Conservation (phyloP, 2,888 invertebrate species). For the Macrophya alboannulata region DNA sequence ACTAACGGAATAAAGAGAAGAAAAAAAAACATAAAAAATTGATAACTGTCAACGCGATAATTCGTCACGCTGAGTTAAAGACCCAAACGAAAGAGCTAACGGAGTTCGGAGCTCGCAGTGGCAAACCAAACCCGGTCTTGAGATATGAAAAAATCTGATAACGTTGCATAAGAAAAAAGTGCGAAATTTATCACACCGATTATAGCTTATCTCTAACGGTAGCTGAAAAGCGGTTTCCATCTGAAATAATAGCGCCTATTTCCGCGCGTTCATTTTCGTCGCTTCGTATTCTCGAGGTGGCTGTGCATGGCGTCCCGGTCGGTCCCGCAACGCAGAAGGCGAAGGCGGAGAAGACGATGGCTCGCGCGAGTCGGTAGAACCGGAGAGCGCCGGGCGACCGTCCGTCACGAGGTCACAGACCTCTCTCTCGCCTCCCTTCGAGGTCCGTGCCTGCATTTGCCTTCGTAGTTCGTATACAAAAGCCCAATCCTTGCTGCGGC, state of each 20-base stretch:
- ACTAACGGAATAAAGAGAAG: constrained; percentile 34
- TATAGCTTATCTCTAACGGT: neutral
- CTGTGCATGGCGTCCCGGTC: constrained; percentile 36
- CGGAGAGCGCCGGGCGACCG: constrained; percentile 51
- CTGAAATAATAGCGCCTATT: constrained; percentile 11
- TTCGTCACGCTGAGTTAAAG: constrained; percentile 1
- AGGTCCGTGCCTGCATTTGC: constrained; percentile 63
- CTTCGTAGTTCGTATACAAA: constrained; percentile 57
- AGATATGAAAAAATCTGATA: neutral
- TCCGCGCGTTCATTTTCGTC: constrained; percentile 4
- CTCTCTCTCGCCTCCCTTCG: constrained; percentile 66
- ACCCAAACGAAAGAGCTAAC: neutral
- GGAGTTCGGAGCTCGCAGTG: neutral
- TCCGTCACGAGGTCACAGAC: constrained; percentile 75
- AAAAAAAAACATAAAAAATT: neutral
- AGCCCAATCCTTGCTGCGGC: constrained; percentile 41
- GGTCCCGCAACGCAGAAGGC: constrained; percentile 5
- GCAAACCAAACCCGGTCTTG: neutral
- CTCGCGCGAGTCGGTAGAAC: constrained; percentile 38
- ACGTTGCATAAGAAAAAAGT: neutral
- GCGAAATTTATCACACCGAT: neutral
- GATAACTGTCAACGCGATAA: constrained; percentile 11
- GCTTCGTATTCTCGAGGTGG: constrained; percentile 29
- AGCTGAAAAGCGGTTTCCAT: neutral
- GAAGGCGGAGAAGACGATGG: constrained; percentile 46